These are phyloP conservation scores for Melitaea athalia DNA, from an alignment of 2,888 invertebrate species.

Conservation along the genomic window DNA sequence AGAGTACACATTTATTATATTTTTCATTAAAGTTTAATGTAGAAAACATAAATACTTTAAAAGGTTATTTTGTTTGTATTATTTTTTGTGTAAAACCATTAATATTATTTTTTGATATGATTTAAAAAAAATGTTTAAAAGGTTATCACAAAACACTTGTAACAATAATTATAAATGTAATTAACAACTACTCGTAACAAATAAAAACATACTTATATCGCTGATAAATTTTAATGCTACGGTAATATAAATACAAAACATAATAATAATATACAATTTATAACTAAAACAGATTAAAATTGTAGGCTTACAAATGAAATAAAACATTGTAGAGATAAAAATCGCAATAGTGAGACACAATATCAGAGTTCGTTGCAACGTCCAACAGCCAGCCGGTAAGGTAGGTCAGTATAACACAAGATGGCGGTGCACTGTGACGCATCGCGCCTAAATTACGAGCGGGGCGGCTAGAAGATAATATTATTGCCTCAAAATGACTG, in stretches of 20 bases:
- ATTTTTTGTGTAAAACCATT: no score
- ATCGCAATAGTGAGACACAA: background rate
- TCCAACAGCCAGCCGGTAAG: constrained; percentile 26
- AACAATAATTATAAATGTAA: background rate
- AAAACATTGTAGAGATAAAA: background rate
- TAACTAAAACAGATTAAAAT: background rate
- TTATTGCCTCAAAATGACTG: constrained; percentile 3
- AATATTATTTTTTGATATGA: no score
- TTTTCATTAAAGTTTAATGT: no score
- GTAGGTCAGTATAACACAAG: constrained; percentile 35
- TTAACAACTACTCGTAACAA: background rate
- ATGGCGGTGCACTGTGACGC: constrained; percentile 28
- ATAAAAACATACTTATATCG: no score
- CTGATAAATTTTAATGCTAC: no score
- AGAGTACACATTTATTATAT: background rate
- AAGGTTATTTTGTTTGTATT: no score
- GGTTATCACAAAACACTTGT: background rate
- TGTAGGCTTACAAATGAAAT: constrained; percentile 13
- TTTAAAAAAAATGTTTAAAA: no score
- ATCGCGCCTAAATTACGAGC: constrained; percentile 23
- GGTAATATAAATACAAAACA: background rate
- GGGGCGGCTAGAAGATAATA: constrained; percentile 1
- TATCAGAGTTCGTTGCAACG: constrained; percentile 10
- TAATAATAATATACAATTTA: no score
- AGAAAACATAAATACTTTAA: background rate